Evolutionary conservation across 2,113 vertebrate genomes (phyloP).

Genomic region (Thinocorus orbignyianus): DNA sequence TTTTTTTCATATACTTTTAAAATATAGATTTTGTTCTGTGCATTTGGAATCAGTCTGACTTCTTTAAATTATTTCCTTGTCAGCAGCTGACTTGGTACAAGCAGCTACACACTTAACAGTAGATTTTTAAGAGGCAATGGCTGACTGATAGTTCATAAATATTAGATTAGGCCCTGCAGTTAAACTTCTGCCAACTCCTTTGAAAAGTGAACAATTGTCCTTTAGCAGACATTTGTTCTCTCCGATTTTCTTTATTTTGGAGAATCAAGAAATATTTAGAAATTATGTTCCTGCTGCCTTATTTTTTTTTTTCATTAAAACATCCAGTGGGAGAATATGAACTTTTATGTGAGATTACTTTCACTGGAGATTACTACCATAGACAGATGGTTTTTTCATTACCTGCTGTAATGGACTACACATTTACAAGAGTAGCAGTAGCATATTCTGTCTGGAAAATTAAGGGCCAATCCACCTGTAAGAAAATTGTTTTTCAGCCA

Average conservation of each 20-base stretch:
- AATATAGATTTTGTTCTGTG: neutral
- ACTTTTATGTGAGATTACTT: neutral
- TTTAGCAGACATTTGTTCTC: neutral
- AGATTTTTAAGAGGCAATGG: neutral
- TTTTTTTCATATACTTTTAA: neutral
- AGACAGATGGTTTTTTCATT: constrained; percentile 26
- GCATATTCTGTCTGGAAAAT: neutral
- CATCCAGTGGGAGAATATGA: neutral
- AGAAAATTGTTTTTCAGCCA: neutral
- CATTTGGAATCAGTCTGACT: neutral
- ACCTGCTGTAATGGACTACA: neutral
- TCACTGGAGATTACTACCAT: neutral
- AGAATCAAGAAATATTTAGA: neutral
- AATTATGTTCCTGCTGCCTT: neutral
- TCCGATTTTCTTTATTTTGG: neutral
- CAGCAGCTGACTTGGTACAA: neutral
- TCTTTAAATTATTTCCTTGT: neutral
- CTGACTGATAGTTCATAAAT: neutral
- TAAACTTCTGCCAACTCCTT: neutral
- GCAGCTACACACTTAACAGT: neutral
- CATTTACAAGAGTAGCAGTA: neutral
- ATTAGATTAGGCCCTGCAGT: neutral
- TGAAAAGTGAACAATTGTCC: neutral
- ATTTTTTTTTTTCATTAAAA: neutral
- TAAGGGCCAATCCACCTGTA: neutral